Conservation (phyloP, 2,113 vertebrate genomes). For the Elanus axillaris region DNA sequence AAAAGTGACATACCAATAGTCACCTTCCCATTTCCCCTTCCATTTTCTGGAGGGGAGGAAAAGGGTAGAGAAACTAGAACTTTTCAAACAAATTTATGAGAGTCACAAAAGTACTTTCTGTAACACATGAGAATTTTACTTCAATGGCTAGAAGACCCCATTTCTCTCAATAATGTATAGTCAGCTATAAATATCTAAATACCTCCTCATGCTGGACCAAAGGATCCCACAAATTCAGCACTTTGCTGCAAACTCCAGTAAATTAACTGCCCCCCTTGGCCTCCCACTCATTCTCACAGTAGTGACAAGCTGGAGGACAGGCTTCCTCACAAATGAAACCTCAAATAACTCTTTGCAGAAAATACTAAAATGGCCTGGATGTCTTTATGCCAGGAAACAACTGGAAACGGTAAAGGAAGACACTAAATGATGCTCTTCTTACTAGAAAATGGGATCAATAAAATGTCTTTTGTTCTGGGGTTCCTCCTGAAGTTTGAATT, state of each 20-base stretch:
- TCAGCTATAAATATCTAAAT: conserved; percentile 32
- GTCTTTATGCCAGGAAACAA: neutral
- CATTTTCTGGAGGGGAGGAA: neutral
- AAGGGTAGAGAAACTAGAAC: neutral
- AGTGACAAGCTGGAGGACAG: neutral
- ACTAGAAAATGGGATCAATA: neutral
- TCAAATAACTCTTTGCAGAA: neutral
- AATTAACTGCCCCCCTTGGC: neutral
- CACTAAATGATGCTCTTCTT: neutral
- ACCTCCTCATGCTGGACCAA: neutral
- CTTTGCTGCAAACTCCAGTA: conserved; percentile 36
- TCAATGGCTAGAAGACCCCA: neutral
- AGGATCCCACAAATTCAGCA: conserved; percentile 44
- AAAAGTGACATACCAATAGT: neutral
- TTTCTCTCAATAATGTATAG: neutral
- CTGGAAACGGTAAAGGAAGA: neutral
- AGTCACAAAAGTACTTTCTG: neutral
- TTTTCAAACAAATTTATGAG: neutral
- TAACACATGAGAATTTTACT: neutral
- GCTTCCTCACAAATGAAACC: neutral
- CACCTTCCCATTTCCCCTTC: neutral
- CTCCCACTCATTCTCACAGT: neutral
- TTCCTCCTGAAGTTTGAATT: neutral
- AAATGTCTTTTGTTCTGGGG: neutral
- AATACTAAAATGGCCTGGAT: neutral